Base-by-base conservation (phyloP, 2,797 vertebrate species). In the Eutrigla gurnardus region DNA sequence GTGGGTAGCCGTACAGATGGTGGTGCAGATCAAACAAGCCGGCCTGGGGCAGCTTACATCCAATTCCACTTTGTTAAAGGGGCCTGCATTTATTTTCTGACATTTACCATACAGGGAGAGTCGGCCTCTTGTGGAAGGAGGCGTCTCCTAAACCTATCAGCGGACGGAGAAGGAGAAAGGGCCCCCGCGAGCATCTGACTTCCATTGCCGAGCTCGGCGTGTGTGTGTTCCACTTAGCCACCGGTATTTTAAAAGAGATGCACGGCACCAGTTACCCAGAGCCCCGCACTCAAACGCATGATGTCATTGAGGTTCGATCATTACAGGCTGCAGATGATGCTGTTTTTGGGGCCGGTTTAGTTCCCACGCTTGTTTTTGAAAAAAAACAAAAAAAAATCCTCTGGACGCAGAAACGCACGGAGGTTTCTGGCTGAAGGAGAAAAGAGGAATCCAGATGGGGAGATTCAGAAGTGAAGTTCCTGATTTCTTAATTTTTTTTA, bases 301-400 rank as follows among this genome's bases (percentile, higher is more conserved):
- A 94, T 91, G 91, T 93, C 94, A 94, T 86, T 85, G 91, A 94
- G 87, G 90, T 89, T 93, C 86, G 58, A 81, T 91, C 92, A 91
- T 91, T 91, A 91, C 83, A 93, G 88, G 84, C 88, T 92, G 87
- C 84, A 78, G 82, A 90, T 68, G 82, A 87, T 81, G 75, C 82
- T 61, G 64, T 59, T 62, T 74, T 75, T 25, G 25, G 70, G 76
- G 77, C 78, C 45, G 32, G 62, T 73, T 63, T 66, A 80, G 85
- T 92, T 94, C 92, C 91, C 91, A 93, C 79, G 83, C 87, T 90
- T 81, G 87, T 85, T 84, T 80, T 81, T 85, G 75, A 75, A 81
- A 65, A 80, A 25, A 25, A 25, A 25, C 75, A 81, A 65, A 80
- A 25, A 25, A 25, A 25, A 25, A 25, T 25, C 25, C 25, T 25